A percentile compares a stretch with the other conserved stretches of the same genome.
Evolutionary conservation across 2,888 invertebrate species (phyloP).

Genomic region (Ectropis crepuscularia): DNA sequence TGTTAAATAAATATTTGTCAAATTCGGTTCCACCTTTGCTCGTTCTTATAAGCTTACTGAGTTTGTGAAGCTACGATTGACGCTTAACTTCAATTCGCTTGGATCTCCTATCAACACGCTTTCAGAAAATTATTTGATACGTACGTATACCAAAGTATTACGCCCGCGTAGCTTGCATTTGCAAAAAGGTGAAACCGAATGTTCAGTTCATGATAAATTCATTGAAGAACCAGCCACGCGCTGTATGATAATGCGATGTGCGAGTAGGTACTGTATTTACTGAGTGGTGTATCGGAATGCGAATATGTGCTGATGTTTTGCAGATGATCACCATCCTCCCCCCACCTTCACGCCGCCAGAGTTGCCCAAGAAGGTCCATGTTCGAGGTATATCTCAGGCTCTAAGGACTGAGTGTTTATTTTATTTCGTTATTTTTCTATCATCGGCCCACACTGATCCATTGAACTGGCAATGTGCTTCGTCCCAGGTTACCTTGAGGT

Average conservation of each 20-base stretch:
- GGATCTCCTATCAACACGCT: conserved; percentile 36
- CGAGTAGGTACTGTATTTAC: conserved; percentile 71
- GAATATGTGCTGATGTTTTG: conserved; percentile 91
- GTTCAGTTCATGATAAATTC: conserved; percentile 42
- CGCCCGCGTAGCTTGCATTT: conserved; percentile 37
- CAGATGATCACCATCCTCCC: conserved; percentile 99
- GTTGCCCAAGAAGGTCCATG: conserved; percentile 99
- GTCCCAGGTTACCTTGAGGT: conserved; percentile 69
- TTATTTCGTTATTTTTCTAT: conserved; percentile 67
- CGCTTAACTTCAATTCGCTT: conserved; percentile 43
- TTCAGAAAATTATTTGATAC: conserved; percentile 27
- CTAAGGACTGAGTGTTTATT: conserved; percentile 77
- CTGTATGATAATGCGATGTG: conserved; percentile 71
- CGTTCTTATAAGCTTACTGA: conserved; percentile 34
- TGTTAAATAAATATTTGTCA: conserved; percentile 49
- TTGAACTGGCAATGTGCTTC: conserved; percentile 76
- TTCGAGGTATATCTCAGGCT: conserved; percentile 91
- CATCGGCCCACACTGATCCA: conserved; percentile 77
- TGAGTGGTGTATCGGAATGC: conserved; percentile 84
- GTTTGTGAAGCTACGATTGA: conserved; percentile 33
- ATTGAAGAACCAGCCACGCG: conserved; percentile 59
- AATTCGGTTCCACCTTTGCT: conserved; percentile 62
- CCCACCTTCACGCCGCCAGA: conserved; percentile 99
- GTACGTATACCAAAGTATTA: conserved; percentile 21
- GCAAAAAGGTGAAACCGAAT: conserved; percentile 59